Base-by-base conservation (phyloP, 2,888 invertebrate genomes). In the Frankliniella intonsa region DNA sequence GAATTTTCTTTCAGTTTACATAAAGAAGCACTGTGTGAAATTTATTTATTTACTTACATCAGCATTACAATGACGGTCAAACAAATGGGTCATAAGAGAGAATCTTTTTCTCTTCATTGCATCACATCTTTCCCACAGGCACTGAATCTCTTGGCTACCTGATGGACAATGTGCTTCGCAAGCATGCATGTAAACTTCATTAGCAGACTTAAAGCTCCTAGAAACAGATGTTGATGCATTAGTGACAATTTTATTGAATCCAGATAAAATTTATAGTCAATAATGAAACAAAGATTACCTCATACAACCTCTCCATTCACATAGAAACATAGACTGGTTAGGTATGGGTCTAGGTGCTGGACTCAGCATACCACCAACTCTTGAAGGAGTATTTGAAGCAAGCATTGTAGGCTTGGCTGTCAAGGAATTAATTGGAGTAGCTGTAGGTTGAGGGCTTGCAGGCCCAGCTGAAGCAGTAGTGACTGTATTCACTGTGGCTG, bases 21-120 rank as follows among this genome's bases (percentile, higher is more conserved):
- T 0, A 55, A 55, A 12, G 19, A 55, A n/a, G n/a, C 25, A 76
- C 14, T 12, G 19, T 14, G 55, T 12, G 19, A 14, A 69, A 69
- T n/a, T n/a, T n/a, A 7, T 22, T n/a, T 22, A 82, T 83, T 82
- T 76, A 85, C 88, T 88, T 87, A 94, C 95, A 86, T 94, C 93
- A 51, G 93, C 91, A 84, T 94, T 95, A 87, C 98, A 96, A 88
- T 99, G 99, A 84, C 97, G 94, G 89, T 99, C 99, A 86, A 95
- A 94, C 83, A 99, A 91, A 89, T 99, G 99, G 83, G 99, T 98
- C 92, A 98, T 96, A 65, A 99, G 90, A 0, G 99, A 99, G 90
- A 98, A 98, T 82, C 96, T 92, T 87, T 95, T 94, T 82, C 98
- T 89, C 82, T 95, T 94, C 88, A 98, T 92, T 80, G 94, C 92